phyloP scores from a whole-genome alignment of 2,888 invertebrate genomes.

The Drosophila anomalata region DNA sequence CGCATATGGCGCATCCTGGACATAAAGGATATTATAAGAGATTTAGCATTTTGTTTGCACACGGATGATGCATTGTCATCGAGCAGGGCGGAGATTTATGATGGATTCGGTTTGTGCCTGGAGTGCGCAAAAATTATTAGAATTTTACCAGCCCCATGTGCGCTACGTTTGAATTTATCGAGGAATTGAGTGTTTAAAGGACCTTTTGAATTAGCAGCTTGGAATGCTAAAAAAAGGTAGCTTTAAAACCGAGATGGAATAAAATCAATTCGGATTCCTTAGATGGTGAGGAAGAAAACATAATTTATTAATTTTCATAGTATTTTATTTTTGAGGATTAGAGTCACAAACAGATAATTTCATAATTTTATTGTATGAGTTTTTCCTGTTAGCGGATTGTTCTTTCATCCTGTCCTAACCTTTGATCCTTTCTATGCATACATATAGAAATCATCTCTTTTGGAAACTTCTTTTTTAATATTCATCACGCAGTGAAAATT shows the following conservation, averaged over 20 bases:
- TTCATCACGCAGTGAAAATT: constrained; percentile 59
- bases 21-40: constrained; percentile 81
- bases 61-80: constrained; percentile 83
- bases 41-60: constrained; percentile 81
- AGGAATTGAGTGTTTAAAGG: constrained; percentile 16
- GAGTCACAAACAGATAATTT: background rate
- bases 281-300: too few species aligned
- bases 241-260: background rate
- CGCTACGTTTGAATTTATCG: constrained; percentile 48
- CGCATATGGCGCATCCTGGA: constrained; percentile 77
- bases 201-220: background rate
- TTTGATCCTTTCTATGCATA: constrained; percentile 27
- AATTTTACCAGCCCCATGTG: constrained; percentile 62
- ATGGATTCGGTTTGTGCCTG: constrained; percentile 79
- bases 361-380: background rate
- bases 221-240: background rate
- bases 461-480: constrained; percentile 71
- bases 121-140: constrained; percentile 78
- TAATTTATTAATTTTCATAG: too few species aligned
- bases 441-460: constrained; percentile 33
- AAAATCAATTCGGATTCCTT: too few species aligned
- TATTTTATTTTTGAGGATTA: too few species aligned
- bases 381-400: constrained; percentile 18
- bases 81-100: constrained; percentile 82
- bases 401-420: constrained; percentile 21